These are phyloP conservation scores for Alitta virens DNA, from an alignment of 2,888 invertebrate species.

Conservation along the genomic window DNA sequence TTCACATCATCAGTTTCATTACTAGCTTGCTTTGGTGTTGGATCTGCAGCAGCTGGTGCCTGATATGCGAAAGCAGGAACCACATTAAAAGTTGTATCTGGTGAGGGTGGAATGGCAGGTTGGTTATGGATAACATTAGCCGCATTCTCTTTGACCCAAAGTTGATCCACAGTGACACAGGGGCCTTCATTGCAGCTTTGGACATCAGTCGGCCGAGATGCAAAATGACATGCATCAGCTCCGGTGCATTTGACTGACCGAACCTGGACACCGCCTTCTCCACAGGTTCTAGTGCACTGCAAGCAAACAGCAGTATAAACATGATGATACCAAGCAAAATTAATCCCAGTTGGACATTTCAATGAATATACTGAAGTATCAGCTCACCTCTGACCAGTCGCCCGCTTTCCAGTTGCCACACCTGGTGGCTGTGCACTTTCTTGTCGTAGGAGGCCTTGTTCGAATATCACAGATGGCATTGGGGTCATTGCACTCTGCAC, in stretches of 20 bases:
- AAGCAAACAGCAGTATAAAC: constrained; percentile 11
- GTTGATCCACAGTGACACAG: background rate
- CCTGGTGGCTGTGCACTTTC: constrained; percentile 45
- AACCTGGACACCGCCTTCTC: constrained; percentile 50
- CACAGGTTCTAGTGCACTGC: constrained; percentile 54
- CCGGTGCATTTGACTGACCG: constrained; percentile 53
- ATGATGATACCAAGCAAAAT: background rate
- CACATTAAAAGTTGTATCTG: background rate
- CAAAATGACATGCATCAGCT: constrained; percentile 36
- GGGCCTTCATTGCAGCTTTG: constrained; percentile 13
- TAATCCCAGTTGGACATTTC: background rate
- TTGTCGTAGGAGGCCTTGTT: constrained; percentile 37
- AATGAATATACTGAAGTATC: background rate
- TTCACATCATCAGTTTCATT: background rate
- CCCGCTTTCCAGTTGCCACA: constrained; percentile 54
- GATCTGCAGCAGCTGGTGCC: no score
- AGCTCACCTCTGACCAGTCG: constrained; percentile 51
- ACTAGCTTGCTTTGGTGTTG: background rate
- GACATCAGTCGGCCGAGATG: constrained; percentile 32
- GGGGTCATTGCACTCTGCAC: constrained; percentile 37
- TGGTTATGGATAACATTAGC: background rate
- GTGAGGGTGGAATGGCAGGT: background rate
- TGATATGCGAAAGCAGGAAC: no score
- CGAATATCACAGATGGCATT: constrained; percentile 42
- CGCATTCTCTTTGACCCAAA: background rate